A percentile compares a stretch with the other conserved stretches of the same genome.
These are phyloP conservation scores for Monodelphis domestica DNA, from an alignment of 2,797 vertebrate species.

Conservation along the genomic window DNA sequence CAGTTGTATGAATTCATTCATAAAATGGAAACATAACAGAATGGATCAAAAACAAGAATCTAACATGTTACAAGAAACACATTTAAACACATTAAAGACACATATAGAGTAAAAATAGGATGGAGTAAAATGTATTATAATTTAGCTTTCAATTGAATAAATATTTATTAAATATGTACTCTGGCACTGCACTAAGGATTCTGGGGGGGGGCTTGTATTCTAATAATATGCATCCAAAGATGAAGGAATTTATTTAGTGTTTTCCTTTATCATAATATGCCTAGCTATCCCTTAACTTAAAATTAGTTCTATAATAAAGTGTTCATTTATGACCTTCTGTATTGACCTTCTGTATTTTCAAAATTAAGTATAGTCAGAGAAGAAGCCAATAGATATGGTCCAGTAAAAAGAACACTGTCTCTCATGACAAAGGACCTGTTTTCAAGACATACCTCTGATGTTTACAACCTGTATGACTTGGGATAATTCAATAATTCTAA, in stretches of 20 bases:
- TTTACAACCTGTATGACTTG: constrained; percentile 27
- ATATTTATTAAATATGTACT: neutral
- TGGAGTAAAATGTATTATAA: no score
- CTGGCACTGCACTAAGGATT: neutral
- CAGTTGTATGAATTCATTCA: no score
- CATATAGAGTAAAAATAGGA: no score
- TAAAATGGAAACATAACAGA: no score
- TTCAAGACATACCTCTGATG: neutral
- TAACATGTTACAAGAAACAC: no score
- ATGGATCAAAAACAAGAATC: no score
- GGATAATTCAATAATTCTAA: neutral
- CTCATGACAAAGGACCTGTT: neutral
- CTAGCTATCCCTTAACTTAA: neutral
- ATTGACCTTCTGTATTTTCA: neutral
- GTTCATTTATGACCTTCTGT: neutral
- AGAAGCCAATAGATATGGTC: neutral
- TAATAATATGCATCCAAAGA: neutral
- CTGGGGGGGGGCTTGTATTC: neutral
- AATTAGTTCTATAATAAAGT: neutral
- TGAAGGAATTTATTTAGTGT: neutral
- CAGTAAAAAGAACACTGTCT: neutral
- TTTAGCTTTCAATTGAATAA: neutral
- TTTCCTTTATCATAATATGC: neutral
- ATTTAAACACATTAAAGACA: no score
- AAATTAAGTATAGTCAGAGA: neutral